Base-by-base conservation (phyloP, 2,797 vertebrate species). In the Anguilla anguilla region DNA sequence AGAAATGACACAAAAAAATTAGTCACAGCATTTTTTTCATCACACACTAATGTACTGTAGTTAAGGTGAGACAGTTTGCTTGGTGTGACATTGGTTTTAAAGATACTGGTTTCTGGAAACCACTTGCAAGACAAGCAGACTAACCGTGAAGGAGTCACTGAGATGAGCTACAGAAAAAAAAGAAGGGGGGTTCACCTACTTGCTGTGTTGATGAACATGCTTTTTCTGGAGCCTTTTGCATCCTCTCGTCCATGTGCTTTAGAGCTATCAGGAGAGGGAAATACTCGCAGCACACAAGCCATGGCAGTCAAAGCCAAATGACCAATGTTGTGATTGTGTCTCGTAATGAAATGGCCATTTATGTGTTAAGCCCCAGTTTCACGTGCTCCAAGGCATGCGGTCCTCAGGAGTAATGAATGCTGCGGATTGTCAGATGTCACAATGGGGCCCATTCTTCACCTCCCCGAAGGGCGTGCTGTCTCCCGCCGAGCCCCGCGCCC, bases 381-480 rank as follows among this genome's bases (percentile, higher is more conserved):
- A 84, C 81, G 86, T 87, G 86, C 59, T 64, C 39, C 59, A 49
- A 67, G 31, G 83, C 57, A 61, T 59, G 53, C 17, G 35, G 51
- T 28, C 31, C 53, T 84, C 46, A 25, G 86, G 15, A 6, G 35
- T n/a, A 19, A n/a, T 87, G 59, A 87, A 87, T 87, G 81, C 59
- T 2, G 59, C 28, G 25, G 49, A 84, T 87, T 87, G 86, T 84
- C 10, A 15, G 35, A 4, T 25, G 25, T 87, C 93, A 96, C 95
- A 96, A 96, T 95, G 93, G 92, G 92, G 95, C 92, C 95, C 95
- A 94, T 96, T 96, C 93, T 95, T 87, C 31, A 0, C 61, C 5
- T 55, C 49, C 46, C 51, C 9, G 79, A 49, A 46, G 79, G 79
- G 79, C 46, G 46, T 31, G 57, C n/a, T 81, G 46, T 31, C n/a